Evolutionary conservation across 2,113 vertebrate species (phyloP).

Genomic region (Leptocoma aspasia): DNA sequence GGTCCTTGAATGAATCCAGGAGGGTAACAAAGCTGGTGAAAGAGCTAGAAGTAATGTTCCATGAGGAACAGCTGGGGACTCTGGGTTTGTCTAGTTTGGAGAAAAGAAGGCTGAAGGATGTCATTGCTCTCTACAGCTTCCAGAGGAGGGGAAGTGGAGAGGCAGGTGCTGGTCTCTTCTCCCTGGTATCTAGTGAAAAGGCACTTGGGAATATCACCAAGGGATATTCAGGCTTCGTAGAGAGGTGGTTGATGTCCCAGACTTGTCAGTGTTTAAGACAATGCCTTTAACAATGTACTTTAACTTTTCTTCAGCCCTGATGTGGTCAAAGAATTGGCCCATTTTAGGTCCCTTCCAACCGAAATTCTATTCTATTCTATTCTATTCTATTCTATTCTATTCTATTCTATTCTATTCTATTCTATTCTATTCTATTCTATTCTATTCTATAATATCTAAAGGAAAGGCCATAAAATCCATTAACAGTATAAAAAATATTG

Average conservation of each 20-base stretch:
- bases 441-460: not conserved
- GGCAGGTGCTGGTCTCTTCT: accelerated
- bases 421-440: not conserved
- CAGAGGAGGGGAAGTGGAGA: not conserved
- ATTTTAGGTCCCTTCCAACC: not conserved
- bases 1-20: not conserved
- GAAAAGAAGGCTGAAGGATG: not conserved
- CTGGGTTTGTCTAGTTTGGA: not conserved
- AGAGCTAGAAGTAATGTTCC: not conserved
- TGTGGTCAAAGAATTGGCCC: not conserved
- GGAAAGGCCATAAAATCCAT: not conserved
- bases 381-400: not conserved
- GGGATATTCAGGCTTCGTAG: not conserved
- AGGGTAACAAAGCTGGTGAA: not conserved
- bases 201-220: accelerated
- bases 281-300: not conserved
- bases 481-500: not conserved
- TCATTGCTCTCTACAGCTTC: not conserved
- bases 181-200: no score
- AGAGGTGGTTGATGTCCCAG: accelerated
- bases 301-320: not conserved
- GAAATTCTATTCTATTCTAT: not conserved
- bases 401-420: not conserved
- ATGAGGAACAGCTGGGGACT: not conserved
- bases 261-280: not conserved